Evolutionary conservation across 2,797 vertebrate species (phyloP), one percentile per base, ranked within the genome.

Genomic region (Neomorphus geoffroyi): DNA sequence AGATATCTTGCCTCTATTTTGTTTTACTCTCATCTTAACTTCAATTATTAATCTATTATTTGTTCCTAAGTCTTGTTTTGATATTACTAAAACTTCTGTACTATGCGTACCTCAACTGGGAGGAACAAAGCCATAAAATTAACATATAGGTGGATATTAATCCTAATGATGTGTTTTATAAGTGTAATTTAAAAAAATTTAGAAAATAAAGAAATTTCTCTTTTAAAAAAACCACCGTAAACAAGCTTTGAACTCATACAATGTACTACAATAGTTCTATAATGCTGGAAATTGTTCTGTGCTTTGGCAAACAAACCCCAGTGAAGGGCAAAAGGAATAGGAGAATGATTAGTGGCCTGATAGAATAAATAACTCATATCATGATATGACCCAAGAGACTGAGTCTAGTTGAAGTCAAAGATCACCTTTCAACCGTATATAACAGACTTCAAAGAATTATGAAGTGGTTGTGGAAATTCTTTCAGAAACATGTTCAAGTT

Each of bases 301-400:
- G 48, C 27, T 65, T 61, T 74, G 50, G 41, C 9, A 93, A 88
- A 80, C 51, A 85, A 73, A 64, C 6, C 14, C 28, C 35, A 41
- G 19, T 21, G 71, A 93, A 94, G 71, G 90, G 51, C 64, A 92
- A 75, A 60, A 86, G 80, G 54, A 93, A 80, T 18, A 84, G 56
- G 53, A 93, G 53, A 84, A 46, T 83, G 86, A 79, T 94, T 89
- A 85, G 27, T 43, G 23, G 26, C 16, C 35, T 82, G 60, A 87
- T 30, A 87, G 48, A 94, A 53, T 86, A 95, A 75, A 71, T 16
- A 93, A 46, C n/a, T 87, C 39, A 53, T 43, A 18, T 78, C 48
- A 65, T 93, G 78, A 93, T 91, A 95, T 16, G 51, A 80, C 86
- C 53, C 87, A 27, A 81, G 82, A 73, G 86, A 95, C 43, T 24